Conservation (phyloP, 2,888 invertebrate genomes). For the Dascillus cervinus region DNA sequence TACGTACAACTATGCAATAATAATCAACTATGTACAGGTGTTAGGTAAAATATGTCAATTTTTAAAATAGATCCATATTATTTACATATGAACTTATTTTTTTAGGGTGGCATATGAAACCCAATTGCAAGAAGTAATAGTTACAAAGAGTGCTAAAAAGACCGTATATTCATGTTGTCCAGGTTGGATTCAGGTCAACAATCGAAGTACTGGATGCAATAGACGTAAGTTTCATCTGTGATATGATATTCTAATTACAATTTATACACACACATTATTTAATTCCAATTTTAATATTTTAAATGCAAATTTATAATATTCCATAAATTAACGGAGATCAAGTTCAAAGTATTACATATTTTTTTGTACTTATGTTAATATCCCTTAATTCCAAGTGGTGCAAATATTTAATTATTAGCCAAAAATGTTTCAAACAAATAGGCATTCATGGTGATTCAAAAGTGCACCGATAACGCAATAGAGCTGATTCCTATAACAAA, state of each 20-base stretch:
- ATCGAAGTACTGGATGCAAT: conserved; percentile 51
- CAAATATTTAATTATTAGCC: too few relatives aligned
- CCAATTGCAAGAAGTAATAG: conserved; percentile 44
- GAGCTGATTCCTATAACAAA: too few relatives aligned
- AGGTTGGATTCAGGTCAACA: conserved; percentile 52
- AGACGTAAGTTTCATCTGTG: conserved; percentile 46
- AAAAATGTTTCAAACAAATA: too few relatives aligned
- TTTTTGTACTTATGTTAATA: too few relatives aligned
- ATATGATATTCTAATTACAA: background rate
- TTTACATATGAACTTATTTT: conserved; percentile 12
- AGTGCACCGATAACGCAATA: too few relatives aligned
- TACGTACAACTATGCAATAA: conserved; percentile 45
- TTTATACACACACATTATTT: background rate
- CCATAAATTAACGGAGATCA: background rate
- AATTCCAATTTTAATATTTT: background rate
- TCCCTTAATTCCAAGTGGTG: too few relatives aligned
- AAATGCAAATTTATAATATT: background rate
- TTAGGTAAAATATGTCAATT: conserved; percentile 32
- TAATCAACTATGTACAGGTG: conserved; percentile 48
- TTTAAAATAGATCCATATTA: conserved; percentile 1
- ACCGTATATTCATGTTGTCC: conserved; percentile 50
- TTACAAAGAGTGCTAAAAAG: conserved; percentile 42
- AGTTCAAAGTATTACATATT: too few relatives aligned
- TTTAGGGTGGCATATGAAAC: conserved; percentile 48
- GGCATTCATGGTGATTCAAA: too few relatives aligned